These are phyloP conservation scores for Phengaris arion DNA, from an alignment of 2,888 invertebrate genomes.

Conservation along the genomic window DNA sequence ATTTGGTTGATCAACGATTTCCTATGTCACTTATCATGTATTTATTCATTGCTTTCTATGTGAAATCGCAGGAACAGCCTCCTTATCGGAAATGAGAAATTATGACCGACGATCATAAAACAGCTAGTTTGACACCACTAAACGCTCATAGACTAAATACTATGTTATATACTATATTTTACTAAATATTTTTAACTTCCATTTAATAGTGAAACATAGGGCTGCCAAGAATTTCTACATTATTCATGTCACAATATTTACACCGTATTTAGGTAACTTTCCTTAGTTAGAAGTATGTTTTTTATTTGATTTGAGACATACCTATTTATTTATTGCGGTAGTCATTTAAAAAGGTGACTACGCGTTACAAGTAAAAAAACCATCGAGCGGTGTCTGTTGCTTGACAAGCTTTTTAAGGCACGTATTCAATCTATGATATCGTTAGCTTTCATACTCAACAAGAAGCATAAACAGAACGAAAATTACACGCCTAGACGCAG, in stretches of 20 bases:
- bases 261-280: neutral
- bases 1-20: constrained; percentile 40
- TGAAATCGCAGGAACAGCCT: constrained; percentile 30
- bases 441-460: neutral
- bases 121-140: constrained; percentile 8
- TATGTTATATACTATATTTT: too few relatives aligned
- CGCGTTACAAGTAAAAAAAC: neutral
- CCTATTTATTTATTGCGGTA: neutral
- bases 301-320: neutral
- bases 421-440: constrained; percentile 15
- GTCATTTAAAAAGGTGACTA: neutral
- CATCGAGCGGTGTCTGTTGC: neutral
- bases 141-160: constrained; percentile 16
- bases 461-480: constrained; percentile 1
- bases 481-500: constrained; percentile 1
- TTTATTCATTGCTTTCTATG: constrained; percentile 40
- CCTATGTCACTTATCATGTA: constrained; percentile 39
- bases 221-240: neutral
- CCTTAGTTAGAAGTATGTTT: neutral
- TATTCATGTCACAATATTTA: neutral
- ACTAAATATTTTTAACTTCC: neutral
- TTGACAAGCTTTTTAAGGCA: neutral
- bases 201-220: neutral
- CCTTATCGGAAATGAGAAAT: constrained; percentile 27
- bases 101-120: neutral